Percentiles rank a stretch among this genome's conserved stretches.
These are phyloP conservation scores for Phyllostomus discolor DNA, from an alignment of 2,113 vertebrate genomes.

Conservation along the genomic window DNA sequence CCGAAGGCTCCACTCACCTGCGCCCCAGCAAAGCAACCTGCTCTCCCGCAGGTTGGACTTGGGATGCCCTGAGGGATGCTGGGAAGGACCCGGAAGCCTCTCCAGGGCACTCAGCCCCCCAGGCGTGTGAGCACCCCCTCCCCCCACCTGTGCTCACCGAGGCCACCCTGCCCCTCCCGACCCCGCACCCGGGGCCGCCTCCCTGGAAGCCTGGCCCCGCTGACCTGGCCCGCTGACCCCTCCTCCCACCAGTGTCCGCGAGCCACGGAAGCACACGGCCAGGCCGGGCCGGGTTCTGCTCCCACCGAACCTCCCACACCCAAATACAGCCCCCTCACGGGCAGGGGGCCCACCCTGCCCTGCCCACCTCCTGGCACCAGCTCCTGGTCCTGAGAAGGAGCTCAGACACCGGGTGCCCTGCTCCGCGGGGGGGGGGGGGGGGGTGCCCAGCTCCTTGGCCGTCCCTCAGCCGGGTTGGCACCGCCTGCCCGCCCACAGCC, in stretches of 20 bases:
- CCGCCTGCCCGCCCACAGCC: neutral
- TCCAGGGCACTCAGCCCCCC: rapidly evolving
- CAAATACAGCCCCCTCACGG: neutral
- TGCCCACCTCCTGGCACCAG: rapidly evolving
- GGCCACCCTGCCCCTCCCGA: neutral
- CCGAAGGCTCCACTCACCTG: rapidly evolving
- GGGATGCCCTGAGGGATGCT: rapidly evolving
- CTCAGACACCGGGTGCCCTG: rapidly evolving
- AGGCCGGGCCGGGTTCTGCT: too few relatives aligned
- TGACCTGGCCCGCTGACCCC: too few relatives aligned
- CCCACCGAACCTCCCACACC: neutral
- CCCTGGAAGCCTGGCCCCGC: neutral
- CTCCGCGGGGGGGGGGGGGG: rapidly evolving
- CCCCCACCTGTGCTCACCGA: neutral
- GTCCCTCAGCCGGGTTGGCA: neutral
- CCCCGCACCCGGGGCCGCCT: rapidly evolving
- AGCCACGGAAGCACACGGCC: neutral
- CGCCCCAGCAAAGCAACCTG: neutral
- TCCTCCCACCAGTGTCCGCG: neutral
- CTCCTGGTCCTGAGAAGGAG: neutral
- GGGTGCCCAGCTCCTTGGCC: rapidly evolving
- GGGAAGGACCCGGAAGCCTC: neutral
- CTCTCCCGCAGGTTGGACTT: neutral
- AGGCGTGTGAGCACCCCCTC: neutral
- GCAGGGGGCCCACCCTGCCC: rapidly evolving